These are phyloP conservation scores for Umimayanthus kanabou DNA, from an alignment of 92 coral and sea anemone genomes.

Conservation along the genomic window DNA sequence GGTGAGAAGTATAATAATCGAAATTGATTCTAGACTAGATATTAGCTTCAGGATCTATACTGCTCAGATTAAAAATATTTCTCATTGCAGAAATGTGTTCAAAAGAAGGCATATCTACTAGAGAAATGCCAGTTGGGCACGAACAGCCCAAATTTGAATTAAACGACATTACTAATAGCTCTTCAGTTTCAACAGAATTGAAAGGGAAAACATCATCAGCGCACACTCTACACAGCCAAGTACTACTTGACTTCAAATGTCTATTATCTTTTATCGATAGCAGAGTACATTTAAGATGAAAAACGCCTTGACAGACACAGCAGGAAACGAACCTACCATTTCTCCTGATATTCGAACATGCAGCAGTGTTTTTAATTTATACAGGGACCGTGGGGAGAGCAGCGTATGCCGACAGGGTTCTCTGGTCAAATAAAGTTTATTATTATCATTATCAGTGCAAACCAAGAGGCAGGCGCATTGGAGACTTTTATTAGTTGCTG, in stretches of 20 bases:
- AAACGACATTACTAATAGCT: slow-evolving; percentile 13
- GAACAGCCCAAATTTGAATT: slow-evolving; percentile 34
- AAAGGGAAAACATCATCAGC: slow-evolving; percentile 17
- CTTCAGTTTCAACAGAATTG: slow-evolving; percentile 6
- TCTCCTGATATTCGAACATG: not conserved
- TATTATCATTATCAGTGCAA: too few relatives aligned
- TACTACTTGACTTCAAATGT: not conserved
- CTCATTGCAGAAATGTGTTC: slow-evolving; percentile 4
- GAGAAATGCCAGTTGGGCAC: slow-evolving; percentile 28
- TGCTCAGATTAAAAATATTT: slow-evolving; percentile 14
- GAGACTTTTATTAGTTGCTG: too few relatives aligned
- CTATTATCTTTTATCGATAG: not conserved
- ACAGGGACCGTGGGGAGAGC: too few relatives aligned
- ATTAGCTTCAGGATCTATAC: slow-evolving; percentile 31
- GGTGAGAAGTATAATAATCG: slow-evolving; percentile 23
- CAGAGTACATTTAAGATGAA: not conserved
- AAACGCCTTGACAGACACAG: not conserved
- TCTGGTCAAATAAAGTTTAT: too few relatives aligned
- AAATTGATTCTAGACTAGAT: slow-evolving; percentile 25
- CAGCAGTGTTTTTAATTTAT: too few relatives aligned
- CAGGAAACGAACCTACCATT: not conserved
- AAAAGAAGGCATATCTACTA: slow-evolving; percentile 32
- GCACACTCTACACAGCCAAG: not conserved
- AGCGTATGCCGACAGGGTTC: too few relatives aligned
- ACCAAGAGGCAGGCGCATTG: too few relatives aligned